Conservation (phyloP, 1,140 invertebrate genomes). For the Drosophila cardini region DNA sequence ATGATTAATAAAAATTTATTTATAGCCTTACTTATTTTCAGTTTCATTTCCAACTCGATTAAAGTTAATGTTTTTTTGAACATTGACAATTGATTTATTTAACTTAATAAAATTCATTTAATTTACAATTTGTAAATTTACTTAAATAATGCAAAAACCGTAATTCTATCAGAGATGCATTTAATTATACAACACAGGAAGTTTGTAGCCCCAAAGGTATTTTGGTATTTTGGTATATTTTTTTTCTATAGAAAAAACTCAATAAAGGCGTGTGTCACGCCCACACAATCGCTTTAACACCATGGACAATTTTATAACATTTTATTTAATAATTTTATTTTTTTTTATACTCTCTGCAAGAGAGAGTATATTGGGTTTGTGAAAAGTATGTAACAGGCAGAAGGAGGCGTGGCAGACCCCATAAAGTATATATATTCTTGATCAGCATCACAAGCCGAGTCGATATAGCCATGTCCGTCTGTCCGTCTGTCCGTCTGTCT, state of each 20-base stretch:
- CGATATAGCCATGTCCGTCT: too few species aligned
- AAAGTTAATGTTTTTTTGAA: neutral
- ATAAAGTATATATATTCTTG: too few species aligned
- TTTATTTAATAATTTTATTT: too few species aligned
- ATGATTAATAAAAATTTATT: too few species aligned
- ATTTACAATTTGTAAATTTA: neutral
- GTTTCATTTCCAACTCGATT: neutral
- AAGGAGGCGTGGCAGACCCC: too few species aligned
- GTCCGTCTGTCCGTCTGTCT: too few species aligned
- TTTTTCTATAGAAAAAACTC: neutral
- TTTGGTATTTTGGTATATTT: too few species aligned
- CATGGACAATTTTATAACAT: constrained; percentile 3
- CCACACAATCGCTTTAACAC: neutral
- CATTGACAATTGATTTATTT: neutral
- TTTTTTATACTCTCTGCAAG: too few species aligned
- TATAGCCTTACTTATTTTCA: neutral
- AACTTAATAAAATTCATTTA: neutral
- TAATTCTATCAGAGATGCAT: neutral
- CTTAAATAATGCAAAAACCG: neutral
- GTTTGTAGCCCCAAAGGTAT: neutral
- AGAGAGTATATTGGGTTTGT: too few species aligned
- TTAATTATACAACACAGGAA: neutral
- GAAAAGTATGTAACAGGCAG: too few species aligned
- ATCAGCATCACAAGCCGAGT: too few species aligned
- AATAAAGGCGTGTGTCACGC: neutral